Base-by-base conservation (phyloP, 2,888 invertebrate genomes). In the Aphodius sticticus region DNA sequence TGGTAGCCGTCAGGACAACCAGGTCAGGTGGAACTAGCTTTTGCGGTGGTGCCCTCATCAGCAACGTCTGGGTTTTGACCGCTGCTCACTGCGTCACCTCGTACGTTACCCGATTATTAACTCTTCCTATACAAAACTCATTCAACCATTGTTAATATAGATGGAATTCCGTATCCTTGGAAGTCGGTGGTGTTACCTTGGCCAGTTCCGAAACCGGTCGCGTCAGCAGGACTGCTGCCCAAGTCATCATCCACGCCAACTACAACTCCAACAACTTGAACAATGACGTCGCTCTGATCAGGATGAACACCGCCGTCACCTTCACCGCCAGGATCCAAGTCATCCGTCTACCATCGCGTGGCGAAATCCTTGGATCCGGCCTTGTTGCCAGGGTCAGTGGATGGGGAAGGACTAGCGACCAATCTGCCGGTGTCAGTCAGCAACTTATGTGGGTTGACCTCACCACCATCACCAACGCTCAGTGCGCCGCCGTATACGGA, bases 391-490 rank as follows among this genome's bases (percentile, higher is more conserved):
- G 80, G n/a, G 83, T 84, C 12, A 83, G 83, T 79, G 85, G 85
- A 53, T 85, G 82, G 82, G 85, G 85, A 53, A 83, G 78, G 77
- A 82, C 82, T 14, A 82, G 79, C 14, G 83, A 84, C 74, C 36
- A 37, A 79, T 77, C 69, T 16, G 38, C 74, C 69, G 14, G 16
- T 70, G 79, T 81, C 69, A 82, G 79, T 75, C 70, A 74, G n/a
- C 69, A 69, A 4, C 74, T 87, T 72, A 85, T 85, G 76, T 86
- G 77, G 79, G 86, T 86, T 6, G 69, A 80, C n/a, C 78, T 86
- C 71, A 70, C 38, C 16, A 84, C 85, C 3, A 87, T 87, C 78
- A 81, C 83, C 77, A 87, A 87, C 76, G 6, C 76, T 0, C 82
- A 82, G 16, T 87, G 87, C 81, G 81, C 79, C 6, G 6, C 14